A percentile compares a stretch with the other conserved stretches of the same genome.
These are phyloP conservation scores for Urosaurus nigricauda DNA, from an alignment of 2,797 vertebrate genomes.

Conservation along the genomic window DNA sequence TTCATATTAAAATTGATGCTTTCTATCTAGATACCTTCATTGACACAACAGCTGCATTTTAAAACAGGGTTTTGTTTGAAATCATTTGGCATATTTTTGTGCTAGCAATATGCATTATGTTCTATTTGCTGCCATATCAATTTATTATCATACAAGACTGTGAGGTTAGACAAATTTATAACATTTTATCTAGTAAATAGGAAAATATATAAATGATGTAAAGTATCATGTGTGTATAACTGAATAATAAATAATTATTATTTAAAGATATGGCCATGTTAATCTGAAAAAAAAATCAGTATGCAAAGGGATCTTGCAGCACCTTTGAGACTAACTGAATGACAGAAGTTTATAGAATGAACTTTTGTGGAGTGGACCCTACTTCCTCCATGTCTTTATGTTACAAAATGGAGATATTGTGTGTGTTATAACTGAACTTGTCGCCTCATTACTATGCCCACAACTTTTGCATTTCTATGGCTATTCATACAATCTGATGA, in stretches of 20 bases:
- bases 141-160: background rate
- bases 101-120: background rate
- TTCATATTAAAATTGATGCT: background rate
- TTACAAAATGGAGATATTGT: too few species aligned
- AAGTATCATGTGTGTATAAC: background rate
- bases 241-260: background rate
- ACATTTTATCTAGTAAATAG: background rate
- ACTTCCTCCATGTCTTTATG: too few species aligned
- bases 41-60: background rate
- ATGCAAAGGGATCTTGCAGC: too few species aligned
- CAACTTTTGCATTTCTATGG: too few species aligned
- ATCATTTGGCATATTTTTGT: background rate
- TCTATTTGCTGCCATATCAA: background rate
- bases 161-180: background rate
- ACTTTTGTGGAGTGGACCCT: too few species aligned
- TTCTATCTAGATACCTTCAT: background rate
- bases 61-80: background rate
- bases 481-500: too few species aligned
- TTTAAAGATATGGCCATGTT: too few species aligned
- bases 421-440: too few species aligned
- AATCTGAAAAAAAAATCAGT: too few species aligned
- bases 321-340: too few species aligned
- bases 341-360: too few species aligned
- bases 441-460: too few species aligned
- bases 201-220: background rate